Evolutionary conservation across 2,113 vertebrate genomes (phyloP), one percentile per base, ranked within the genome.

Genomic region (Corydoras maculifer): DNA sequence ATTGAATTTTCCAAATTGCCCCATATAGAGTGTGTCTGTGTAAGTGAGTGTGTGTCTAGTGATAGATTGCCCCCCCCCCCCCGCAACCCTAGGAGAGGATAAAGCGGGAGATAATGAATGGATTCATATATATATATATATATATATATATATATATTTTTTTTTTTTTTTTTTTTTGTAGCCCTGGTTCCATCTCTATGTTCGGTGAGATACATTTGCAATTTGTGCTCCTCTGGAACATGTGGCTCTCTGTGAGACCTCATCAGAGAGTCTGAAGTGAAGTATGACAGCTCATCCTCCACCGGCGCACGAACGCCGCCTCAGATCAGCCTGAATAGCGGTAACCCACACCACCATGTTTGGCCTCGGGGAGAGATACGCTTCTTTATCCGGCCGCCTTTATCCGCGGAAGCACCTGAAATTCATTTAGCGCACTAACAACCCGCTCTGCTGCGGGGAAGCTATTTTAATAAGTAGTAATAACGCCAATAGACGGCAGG

Each of bases 401-500:
- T 78, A 78, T 79, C 76, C 76, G 66, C 69, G 70, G 74, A 81
- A 84, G 78, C 82, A 84, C 84, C 84, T 88, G 80, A 86, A 87
- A 88, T 85, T 86, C 82, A 86, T 87, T 87, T 85, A 85, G 82
- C 70, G 67, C 73, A 55, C 84, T 86, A 85, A 87, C 83, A 81
- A 76, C 85, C 75, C 51, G 78, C 74, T 69, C 76, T 77, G 84
- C 83, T 82, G 79, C 77, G 74, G 85, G 84, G 84, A 61, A 85
- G 83, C 77, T 69, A 79, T 86, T 85, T 87, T 85, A 86, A 87
- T 86, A 85, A 88, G 80, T 84, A 85, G 80, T 82, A 84, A 83
- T 86, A 86, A 87, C 81, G 65, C 50, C 73, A 62, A 76, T 63
- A 82, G 82, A 86, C 82, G 83, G 81, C 77, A 78, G 62, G 70